Percentiles rank a stretch among this genome's conserved stretches.
Conservation (phyloP, 2,888 invertebrate species). For the Cybosia mesomella region DNA sequence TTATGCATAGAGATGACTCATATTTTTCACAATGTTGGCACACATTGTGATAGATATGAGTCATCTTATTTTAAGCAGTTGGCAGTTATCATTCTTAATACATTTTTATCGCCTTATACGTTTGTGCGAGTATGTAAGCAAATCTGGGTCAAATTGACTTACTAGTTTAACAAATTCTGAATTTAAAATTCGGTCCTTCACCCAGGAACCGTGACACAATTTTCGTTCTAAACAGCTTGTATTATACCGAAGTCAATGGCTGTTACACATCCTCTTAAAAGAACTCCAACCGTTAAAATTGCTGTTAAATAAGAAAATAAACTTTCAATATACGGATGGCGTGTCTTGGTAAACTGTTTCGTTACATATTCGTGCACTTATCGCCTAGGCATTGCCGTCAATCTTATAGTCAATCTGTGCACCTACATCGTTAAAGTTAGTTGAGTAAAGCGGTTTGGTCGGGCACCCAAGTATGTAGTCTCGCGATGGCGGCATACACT, state of each 20-base stretch:
- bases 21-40: no score
- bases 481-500: conserved; percentile 66
- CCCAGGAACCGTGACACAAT: no score
- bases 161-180: no score
- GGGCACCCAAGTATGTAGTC: conserved; percentile 31
- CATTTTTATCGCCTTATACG: not conserved
- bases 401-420: conserved; percentile 60
- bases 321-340: conserved; percentile 69
- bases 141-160: not conserved
- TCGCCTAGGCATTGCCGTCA: conserved; percentile 65
- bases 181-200: no score
- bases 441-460: conserved; percentile 35
- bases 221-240: no score
- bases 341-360: conserved; percentile 74
- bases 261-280: conserved; percentile 15
- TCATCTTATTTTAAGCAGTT: not conserved
- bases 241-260: no score
- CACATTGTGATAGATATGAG: conserved; percentile 1
- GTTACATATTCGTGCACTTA: conserved; percentile 68
- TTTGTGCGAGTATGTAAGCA: no score
- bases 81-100: not conserved
- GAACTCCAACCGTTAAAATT: conserved; percentile 56
- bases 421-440: conserved; percentile 53
- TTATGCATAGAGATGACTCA: no score
- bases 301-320: conserved; percentile 61